Evolutionary conservation across 2,888 invertebrate genomes (phyloP), one percentile per base, ranked within the genome.

Genomic region (Eilema griseolum): DNA sequence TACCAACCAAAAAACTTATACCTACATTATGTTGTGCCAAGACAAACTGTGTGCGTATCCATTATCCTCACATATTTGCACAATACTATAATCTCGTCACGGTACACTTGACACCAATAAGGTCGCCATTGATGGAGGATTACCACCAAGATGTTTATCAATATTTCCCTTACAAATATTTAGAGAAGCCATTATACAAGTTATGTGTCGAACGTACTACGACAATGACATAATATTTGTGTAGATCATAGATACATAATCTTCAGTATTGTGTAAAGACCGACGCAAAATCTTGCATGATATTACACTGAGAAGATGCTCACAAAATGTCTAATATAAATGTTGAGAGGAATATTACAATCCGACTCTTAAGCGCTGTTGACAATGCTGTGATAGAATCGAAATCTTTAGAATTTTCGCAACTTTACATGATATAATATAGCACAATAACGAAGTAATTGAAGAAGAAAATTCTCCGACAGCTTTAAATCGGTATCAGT

Each of bases 41-140:
- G 78, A 70, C 77, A 72, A 71, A 74, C 74, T 76, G 74, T 72
- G 65, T 67, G 56, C 68, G 66, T 72, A 73, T 73, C 75, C 76
- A 81, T 77, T 76, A 76, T 74, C 67, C 70, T 26, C 78, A 84
- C 82, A 85, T 85, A 84, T 92, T 94, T 94, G 92, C 92, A 93
- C 94, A 94, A 94, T 86, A 83, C 88, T 81, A 82, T 95, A 94
- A 95, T 93, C 94, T 88, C 74, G 88, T 91, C 93, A 95, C 93
- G 95, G 79, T 92, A 93, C 95, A 95, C 95, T 95, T 95, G 94
- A 94, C 92, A 89, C 91, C 91, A 94, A 94, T 93, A 89, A 82
- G 71, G 71, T 71, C 68, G 69, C 81, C 86, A 89, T 93, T 92
- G 88, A 90, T 81, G 83, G 69, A 77, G 93, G 93, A 94, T 94